Percentiles rank a stretch among this genome's conserved stretches.
Conservation (phyloP, 2,113 vertebrate genomes). For the Amblyornis subalaris region DNA sequence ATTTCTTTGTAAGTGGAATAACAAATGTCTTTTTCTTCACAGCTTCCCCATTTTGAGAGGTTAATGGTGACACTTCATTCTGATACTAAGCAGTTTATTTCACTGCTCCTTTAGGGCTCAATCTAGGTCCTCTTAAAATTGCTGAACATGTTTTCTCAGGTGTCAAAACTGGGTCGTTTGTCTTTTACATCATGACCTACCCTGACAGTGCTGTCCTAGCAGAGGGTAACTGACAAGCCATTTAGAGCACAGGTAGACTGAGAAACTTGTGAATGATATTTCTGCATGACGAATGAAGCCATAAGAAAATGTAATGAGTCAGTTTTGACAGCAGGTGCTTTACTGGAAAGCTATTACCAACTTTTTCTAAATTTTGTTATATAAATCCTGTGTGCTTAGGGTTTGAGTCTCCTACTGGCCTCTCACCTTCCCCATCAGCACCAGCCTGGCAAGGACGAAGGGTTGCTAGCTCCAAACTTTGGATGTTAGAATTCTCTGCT, state of each 20-base stretch:
- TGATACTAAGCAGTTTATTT: not conserved
- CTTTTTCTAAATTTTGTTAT: not conserved
- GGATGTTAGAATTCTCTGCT: conserved; percentile 93
- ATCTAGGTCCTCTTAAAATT: not conserved
- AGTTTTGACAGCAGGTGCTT: not conserved
- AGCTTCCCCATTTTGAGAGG: not conserved
- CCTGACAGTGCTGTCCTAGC: not conserved
- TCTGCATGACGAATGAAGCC: not conserved
- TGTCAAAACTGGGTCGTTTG: not conserved
- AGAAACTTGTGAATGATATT: not conserved
- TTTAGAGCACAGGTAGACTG: not conserved
- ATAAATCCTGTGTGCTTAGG: conserved; percentile 64
- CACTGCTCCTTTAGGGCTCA: not conserved
- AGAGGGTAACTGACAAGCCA: not conserved
- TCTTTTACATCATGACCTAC: not conserved
- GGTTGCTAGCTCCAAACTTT: conserved; percentile 89
- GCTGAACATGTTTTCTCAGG: not conserved
- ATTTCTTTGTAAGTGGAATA: not conserved
- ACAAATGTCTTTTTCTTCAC: not conserved
- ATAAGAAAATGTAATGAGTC: not conserved
- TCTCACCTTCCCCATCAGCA: conserved; percentile 77
- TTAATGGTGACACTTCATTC: not conserved
- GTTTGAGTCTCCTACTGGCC: conserved; percentile 82
- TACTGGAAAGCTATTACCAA: not conserved
- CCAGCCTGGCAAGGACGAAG: conserved; percentile 90